Evolutionary conservation across 2,888 invertebrate genomes (phyloP), one percentile per base, ranked within the genome.

Genomic region (Oscheius sp.): DNA sequence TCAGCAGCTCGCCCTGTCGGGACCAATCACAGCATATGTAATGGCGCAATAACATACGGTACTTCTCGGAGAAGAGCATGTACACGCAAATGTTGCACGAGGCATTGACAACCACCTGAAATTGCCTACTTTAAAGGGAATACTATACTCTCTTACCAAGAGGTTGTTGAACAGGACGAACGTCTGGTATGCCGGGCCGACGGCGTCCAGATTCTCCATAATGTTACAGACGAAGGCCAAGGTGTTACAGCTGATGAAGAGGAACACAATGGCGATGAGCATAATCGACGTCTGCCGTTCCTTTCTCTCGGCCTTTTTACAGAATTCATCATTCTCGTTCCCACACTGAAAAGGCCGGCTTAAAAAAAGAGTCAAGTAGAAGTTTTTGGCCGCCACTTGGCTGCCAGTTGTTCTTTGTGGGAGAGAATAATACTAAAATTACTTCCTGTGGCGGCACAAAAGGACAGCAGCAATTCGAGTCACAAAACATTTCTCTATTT

Each of bases 11-110:
- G 41, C 82, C 83, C 52, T 82, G 79, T 16, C 82, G 75, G 0
- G 80, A 80, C 80, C 84, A 85, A 66, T 82, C 80, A 69, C 85
- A 84, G 73, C 80, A 80, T 2, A 86, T 71, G 64, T 86, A 86
- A 52, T 85, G 81, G 25, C 83, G 80, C 16, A 86, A 77, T 21
- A 86, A 81, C 64, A 83, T 79, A 18, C 86, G 82, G 71, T 86
- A 86, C 69, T 86, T 86, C 66, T 86, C 86, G 2, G 85, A 86
- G 78, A 86, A 86, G n/a, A 86, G 77, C 78, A 86, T 84, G 76
- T 86, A 86, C 59, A 86, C 80, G 72, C 83, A 85, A 23, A 86
- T 83, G 78, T 86, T 86, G 74, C 80, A 83, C 16, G 85, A 86
- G 1, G 86, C 85, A 68, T 86, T 86, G 66, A 86, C 78, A 25